Base-by-base conservation (phyloP, 2,888 invertebrate genomes). In the Melanostoma mellinum region DNA sequence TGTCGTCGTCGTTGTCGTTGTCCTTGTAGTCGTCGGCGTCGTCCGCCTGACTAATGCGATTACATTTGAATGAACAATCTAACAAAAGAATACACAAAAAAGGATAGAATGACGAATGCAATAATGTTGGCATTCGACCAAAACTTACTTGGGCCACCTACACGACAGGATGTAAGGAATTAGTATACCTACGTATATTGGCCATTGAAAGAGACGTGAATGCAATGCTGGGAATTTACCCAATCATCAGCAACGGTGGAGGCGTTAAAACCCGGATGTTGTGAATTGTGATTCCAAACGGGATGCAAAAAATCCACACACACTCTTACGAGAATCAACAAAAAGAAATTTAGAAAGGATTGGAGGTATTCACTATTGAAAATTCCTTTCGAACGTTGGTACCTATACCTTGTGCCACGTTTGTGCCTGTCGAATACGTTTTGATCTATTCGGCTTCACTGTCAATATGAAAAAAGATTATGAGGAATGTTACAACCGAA, bases 101-200 rank as follows among this genome's bases (percentile, higher is more conserved):
- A 46, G 9, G 6, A 60, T 42, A 20, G 8, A 36, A 44, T 40
- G 32, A 58, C 63, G 46, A 52, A 44, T 5, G 58, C 40, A 71
- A 65, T 48, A 68, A 74, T n/a, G 65, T 77, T 78, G 78, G 82
- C 73, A 82, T 63, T 60, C 63, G 30, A 73, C 77, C 78, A 74
- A 58, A 78, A 58, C 68, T 73, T 55, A 68, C 72, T 77, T 46
- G 30, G 61, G 44, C 8, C 48, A 65, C 77, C 38, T 63, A 58
- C 77, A 63, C 50, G 69, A 42, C 68, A 77, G 73, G 65, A 65
- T 78, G 53, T 52, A 65, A 35, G 63, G 63, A 74, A 82, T 77
- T 82, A 77, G 69, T 63, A 20, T 20, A 20, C 20, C 20, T 20
- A 38, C 46, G 40, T 42, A 69, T 65, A 74, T 63, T 40, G 61